These are phyloP conservation scores for Hipparchia semele DNA, from an alignment of 2,888 invertebrate genomes.

Conservation along the genomic window DNA sequence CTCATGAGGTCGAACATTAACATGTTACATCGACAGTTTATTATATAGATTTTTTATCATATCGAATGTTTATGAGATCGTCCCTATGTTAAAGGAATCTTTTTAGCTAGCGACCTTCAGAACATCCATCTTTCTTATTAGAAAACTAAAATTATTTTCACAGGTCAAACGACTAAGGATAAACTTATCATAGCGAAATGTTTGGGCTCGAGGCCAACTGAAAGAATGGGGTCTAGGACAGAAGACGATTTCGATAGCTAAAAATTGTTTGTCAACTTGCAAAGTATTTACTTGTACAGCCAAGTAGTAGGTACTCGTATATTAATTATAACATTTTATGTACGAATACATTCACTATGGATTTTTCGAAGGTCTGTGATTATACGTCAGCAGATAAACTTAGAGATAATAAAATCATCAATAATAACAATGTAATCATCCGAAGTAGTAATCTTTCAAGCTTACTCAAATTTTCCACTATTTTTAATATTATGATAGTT, in stretches of 20 bases:
- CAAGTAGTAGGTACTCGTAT: neutral
- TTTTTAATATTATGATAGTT: neutral
- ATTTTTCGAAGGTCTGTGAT: neutral
- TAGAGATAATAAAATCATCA: too few species aligned
- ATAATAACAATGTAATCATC: too few species aligned
- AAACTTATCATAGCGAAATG: slow-evolving; percentile 13
- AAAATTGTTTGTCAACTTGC: neutral
- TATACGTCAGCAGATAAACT: neutral
- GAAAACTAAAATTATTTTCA: neutral
- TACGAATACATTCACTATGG: neutral
- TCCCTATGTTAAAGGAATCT: too few species aligned
- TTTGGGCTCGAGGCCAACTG: slow-evolving; percentile 28
- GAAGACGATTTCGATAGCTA: neutral
- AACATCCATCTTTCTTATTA: neutral
- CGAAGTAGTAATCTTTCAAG: too few species aligned
- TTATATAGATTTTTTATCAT: too few species aligned
- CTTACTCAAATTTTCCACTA: too few species aligned
- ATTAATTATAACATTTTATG: neutral
- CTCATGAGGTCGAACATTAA: too few species aligned
- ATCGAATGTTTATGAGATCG: too few species aligned
- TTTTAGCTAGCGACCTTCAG: too few species aligned
- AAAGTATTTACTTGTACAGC: neutral
- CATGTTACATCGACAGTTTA: too few species aligned
- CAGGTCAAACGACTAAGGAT: neutral
- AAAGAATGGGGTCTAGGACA: slow-evolving; percentile 30